phyloP scores from a whole-genome alignment of 2,797 vertebrate genomes.

The Tapera naevia region DNA sequence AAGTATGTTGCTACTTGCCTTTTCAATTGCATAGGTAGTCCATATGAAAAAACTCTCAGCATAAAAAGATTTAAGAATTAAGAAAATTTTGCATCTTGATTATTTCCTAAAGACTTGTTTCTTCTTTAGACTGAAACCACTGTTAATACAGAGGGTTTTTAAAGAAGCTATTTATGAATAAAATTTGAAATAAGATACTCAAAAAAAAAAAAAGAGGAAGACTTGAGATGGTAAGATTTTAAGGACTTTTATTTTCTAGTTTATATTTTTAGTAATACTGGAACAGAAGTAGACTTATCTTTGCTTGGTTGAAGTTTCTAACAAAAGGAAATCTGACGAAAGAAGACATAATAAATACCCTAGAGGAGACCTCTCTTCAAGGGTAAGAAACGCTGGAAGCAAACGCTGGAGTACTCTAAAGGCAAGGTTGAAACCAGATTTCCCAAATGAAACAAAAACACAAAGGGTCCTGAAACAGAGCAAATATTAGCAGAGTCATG shows the following conservation, averaged over 20 bases:
- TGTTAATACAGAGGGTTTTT: not conserved
- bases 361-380: not conserved
- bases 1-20: not conserved
- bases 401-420: not conserved
- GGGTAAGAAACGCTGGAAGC: not conserved
- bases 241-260: not conserved
- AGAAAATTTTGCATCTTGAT: not conserved
- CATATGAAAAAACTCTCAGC: not conserved
- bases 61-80: not conserved
- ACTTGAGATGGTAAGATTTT: not conserved
- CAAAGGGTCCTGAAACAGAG: not conserved
- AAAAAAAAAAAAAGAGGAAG: not conserved
- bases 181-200: not conserved
- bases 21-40: not conserved
- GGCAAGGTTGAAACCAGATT: not conserved
- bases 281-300: not conserved
- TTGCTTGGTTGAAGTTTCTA: not conserved
- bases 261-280: not conserved
- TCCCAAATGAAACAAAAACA: not conserved
- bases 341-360: not conserved
- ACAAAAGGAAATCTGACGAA: not conserved
- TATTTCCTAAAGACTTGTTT: not conserved
- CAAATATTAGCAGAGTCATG: not conserved
- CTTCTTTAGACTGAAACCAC: not conserved
- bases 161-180: not conserved